Evolutionary conservation across 2,113 vertebrate genomes (phyloP), one percentile per base, ranked within the genome.

Genomic region (Thermophis baileyi): DNA sequence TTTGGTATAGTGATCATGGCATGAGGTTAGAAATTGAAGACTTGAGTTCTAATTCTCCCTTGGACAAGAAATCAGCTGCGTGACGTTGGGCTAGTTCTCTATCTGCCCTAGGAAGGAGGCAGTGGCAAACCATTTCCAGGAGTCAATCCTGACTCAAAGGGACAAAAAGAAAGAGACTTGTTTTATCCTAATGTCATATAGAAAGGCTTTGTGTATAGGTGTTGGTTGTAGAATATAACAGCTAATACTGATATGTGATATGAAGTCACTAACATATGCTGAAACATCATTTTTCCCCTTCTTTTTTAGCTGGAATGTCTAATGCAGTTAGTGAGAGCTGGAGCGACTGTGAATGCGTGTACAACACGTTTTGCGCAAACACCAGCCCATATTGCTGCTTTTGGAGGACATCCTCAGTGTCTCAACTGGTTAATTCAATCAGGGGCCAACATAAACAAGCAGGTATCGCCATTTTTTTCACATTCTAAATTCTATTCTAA

Each of bases 401-500:
- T 99, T 14, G 99, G 99, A 96, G 99, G 99, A 89, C 99, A 99
- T 95, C 98, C 99, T 87, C 98, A 98, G 91, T 99, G 99, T 94
- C 97, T 99, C 92, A 94, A 98, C 95, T 99, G 99, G 99, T 97
- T 99, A 95, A 98, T 98, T 89, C 98, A 98, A 97, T 98, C 98
- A 2, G 99, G 99, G 88, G 99, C 99, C 89, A 98, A 99, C 96
- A 97, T 99, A 97, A 99, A 99, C 98, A 98, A 98, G 94, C 99
- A 99, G 98, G 99, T 99, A 97, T 63, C 96, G 40, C n/a, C 93
- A 94, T 88, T 94, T 94, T 94, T 95, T 53, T 81, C 1, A 20
- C 18, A 0, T 10, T 94, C 1, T 89, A 90, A 86, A 86, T 57
- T 40, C 22, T 91, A 57, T 49, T 47, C 9, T 91, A 35, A 1